Evolutionary conservation across 30 jellyfish, hydroid and myxozoan species (phyloP), one percentile per base, ranked within the genome.

Genomic region (Mastigias papua): DNA sequence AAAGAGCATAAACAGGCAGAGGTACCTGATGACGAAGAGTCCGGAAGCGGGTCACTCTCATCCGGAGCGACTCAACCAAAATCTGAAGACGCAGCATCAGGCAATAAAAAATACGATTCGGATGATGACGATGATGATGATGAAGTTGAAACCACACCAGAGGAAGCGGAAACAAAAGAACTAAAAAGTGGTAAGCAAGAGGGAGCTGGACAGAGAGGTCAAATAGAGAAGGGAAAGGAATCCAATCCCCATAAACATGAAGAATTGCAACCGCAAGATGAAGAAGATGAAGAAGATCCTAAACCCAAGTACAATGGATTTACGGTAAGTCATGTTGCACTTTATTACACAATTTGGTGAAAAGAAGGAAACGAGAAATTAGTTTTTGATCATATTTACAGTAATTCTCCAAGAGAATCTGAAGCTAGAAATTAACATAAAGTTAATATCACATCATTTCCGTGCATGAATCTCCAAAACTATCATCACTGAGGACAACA

Each of bases 231-330:
- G 69, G 29, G 70, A 51, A 66, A 64, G 29, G 81, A 80, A 48
- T 54, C 69, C 16, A 78, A 78, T 37, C 88, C 94, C 31, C 90
- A 76, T n/a, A 76, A 87, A 66, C 95, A 87, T 21, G 90, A 87
- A 76, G 90, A 87, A 69, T 69, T 76, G 74, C 95, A 87, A 54
- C 95, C 90, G n/a, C 95, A 87, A 69, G 90, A 87, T 29, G 90
- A 87, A 76, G 90, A 87, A 0, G 90, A 87, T 33, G 90, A 87
- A 65, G 90, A 87, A 87, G 90, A 87, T 54, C 67, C 80, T 16
- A 76, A 87, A 51, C 90, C 94, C 26, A 85, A 85, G 73, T 85
- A 85, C 48, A 88, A 57, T 32, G 94, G 94, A 58, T 85, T 85
- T 69, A 85, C 94, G 32, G 94, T 85, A 42, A 72, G 94, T 16